A percentile compares a stretch with the other conserved stretches of the same genome.
These are phyloP conservation scores for Drosophila orosa DNA, from an alignment of 1,140 invertebrate species.

Conservation along the genomic window DNA sequence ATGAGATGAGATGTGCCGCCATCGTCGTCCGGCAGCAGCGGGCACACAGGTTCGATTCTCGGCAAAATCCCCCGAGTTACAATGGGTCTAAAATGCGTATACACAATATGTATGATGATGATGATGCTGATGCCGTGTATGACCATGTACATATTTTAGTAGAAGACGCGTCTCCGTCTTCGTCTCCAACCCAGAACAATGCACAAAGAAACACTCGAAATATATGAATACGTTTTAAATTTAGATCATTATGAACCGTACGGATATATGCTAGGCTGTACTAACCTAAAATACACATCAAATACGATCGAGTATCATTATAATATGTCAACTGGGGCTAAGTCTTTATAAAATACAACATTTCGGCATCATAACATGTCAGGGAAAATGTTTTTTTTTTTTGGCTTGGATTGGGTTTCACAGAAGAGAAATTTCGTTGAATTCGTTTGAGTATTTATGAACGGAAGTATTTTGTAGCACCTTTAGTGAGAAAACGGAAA, in stretches of 20 bases:
- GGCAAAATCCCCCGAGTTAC: constrained; percentile 59
- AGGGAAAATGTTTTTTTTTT: constrained; percentile 12
- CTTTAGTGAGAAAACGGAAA: constrained; percentile 1
- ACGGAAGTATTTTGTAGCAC: constrained; percentile 2
- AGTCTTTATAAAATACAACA: background rate
- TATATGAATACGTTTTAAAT: constrained; percentile 56
- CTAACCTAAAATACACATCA: constrained; percentile 39
- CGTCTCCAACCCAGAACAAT: constrained; percentile 38
- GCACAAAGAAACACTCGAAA: constrained; percentile 61
- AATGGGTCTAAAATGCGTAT: constrained; percentile 56
- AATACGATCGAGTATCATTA: constrained; percentile 16
- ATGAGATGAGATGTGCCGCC: constrained; percentile 31
- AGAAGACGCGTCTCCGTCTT: constrained; percentile 16
- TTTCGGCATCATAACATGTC: constrained; percentile 14
- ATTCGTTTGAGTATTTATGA: background rate
- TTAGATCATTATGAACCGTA: constrained; percentile 54
- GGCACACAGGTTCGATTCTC: constrained; percentile 38
- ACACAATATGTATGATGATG: constrained; percentile 27
- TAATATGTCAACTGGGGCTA: constrained; percentile 2
- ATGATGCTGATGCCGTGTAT: constrained; percentile 23
- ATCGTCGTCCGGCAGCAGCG: constrained; percentile 43
- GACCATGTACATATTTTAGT: constrained; percentile 45
- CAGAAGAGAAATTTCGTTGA: background rate
- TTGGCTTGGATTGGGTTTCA: constrained; percentile 7
- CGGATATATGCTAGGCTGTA: constrained; percentile 38